Base-by-base conservation (phyloP, 1,140 invertebrate genomes). In the Proctacanthus coquilletti region DNA sequence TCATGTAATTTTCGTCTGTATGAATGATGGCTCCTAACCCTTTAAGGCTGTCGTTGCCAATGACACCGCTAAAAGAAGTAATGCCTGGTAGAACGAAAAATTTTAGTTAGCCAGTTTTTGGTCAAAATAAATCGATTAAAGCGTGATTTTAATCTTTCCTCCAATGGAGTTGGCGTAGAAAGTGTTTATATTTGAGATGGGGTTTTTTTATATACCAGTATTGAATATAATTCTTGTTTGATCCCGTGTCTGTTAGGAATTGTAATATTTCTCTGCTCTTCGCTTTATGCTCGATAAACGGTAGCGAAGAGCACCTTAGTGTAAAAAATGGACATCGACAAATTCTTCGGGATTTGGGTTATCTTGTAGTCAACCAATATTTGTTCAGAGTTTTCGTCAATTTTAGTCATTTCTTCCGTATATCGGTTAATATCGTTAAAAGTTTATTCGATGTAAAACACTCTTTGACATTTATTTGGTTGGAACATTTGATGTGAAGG, bases 211-310 rank as follows among this genome's bases (percentile, higher is more conserved):
- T 27, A 4, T 6, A 38, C 18, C 10, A 5, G 6, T 23, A 18
- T 37, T 37, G 4, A 6, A 37, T 37, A 37, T 37, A 37, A 20
- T 37, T 37, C 18, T 23, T 37, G 18, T 37, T 37, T 6, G 36
- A 43, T 17, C 34, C 38, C n/a, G 42, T 36, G 36, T 43, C 42
- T 14, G 40, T 35, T 3, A 43, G 20, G n/a, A 43, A 37, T 40
- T 32, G 40, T 3, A 43, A 18, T 18, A 38, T 17, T 17, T 41
- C 27, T 32, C 29, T 33, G 15, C 35, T 31, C 15, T 25, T 37
- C 21, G 18, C 13, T 13, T 29, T 30, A 29, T 20, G 20, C 17
- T 43, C 27, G 14, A 42, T 29, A 30, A 39, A 35, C 10, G 41
- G 38, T 15, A 36, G 20, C 11, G 37, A 38, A 18, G 37, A 38